These are phyloP conservation scores for Galbula dea DNA, from an alignment of 2,113 vertebrate genomes.

Conservation along the genomic window DNA sequence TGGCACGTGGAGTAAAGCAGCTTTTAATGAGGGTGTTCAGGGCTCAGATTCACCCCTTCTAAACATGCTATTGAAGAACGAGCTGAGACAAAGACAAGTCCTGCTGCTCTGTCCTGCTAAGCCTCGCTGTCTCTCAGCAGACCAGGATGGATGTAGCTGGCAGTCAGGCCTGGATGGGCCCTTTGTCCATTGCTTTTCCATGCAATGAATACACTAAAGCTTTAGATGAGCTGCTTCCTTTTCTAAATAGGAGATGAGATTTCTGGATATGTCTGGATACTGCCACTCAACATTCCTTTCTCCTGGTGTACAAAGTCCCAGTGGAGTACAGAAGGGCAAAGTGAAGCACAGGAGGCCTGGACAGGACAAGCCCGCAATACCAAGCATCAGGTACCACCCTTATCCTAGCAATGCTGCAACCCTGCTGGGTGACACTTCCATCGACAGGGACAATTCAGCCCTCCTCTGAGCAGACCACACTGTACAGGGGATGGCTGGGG, in stretches of 20 bases:
- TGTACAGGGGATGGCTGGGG: fast-evolving
- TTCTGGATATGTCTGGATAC: neutral
- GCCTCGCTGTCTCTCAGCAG: neutral
- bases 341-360: neutral
- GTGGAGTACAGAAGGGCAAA: neutral
- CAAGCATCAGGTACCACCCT: neutral
- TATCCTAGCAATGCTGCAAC: neutral
- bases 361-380: neutral
- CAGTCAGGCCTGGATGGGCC: constrained; percentile 47
- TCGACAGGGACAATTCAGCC: neutral
- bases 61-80: neutral
- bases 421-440: neutral
- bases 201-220: neutral
- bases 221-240: neutral
- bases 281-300: neutral
- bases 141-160: neutral
- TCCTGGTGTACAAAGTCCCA: neutral
- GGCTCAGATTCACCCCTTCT: neutral
- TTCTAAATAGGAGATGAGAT: neutral
- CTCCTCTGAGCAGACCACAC: neutral
- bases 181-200: neutral
- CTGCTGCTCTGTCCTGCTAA: neutral
- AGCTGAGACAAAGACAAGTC: neutral
- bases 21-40: constrained; percentile 53
- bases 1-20: neutral